phyloP scores from a whole-genome alignment of 2,888 invertebrate species.

The Rhingia rostrata region DNA sequence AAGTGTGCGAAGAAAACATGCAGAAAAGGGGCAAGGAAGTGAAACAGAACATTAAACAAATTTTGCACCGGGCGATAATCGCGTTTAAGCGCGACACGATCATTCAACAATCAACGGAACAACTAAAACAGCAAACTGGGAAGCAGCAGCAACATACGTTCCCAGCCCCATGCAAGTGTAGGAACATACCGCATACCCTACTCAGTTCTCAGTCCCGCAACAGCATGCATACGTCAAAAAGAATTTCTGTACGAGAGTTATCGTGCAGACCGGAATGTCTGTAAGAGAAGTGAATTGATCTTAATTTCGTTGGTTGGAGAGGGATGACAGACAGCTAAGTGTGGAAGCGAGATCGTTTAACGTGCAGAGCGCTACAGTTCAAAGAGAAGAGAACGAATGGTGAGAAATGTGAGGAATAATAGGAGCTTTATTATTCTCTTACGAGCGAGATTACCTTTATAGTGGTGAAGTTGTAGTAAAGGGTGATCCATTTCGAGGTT shows the following conservation, averaged over 20 bases:
- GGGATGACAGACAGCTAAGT: no score
- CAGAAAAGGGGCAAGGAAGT: neutral
- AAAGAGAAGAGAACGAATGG: no score
- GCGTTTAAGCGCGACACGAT: conserved; percentile 47
- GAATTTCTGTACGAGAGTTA: neutral
- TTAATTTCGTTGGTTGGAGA: no score
- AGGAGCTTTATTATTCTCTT: no score
- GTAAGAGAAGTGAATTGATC: no score
- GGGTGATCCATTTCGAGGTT: no score
- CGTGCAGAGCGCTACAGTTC: no score
- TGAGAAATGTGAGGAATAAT: no score
- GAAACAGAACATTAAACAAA: conserved; percentile 6
- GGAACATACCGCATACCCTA: neutral
- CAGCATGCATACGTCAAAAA: neutral
- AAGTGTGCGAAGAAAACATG: neutral
- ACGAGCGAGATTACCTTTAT: no score
- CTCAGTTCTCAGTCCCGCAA: neutral
- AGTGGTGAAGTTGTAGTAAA: no score
- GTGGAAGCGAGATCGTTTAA: no score
- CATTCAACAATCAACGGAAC: conserved; percentile 61
- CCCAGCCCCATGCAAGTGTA: conserved; percentile 47
- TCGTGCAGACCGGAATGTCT: no score
- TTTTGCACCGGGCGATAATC: conserved; percentile 13
- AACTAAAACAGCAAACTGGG: conserved; percentile 30
- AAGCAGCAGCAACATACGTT: conserved; percentile 9